phyloP scores from a whole-genome alignment of 2,888 invertebrate genomes.

The Pilophorus perplexus region DNA sequence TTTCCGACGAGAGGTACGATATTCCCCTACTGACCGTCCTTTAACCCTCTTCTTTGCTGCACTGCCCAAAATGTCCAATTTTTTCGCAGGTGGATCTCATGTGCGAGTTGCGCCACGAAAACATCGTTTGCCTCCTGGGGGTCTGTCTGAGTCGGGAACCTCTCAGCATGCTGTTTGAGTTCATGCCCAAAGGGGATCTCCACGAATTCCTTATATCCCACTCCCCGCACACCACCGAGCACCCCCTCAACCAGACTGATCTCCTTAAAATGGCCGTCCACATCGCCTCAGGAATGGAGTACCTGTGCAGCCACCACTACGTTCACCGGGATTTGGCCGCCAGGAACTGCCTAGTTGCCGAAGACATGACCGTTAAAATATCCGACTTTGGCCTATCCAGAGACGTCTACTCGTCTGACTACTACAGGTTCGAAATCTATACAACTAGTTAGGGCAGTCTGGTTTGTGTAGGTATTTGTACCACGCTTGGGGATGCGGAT shows the following conservation, averaged over 20 bases:
- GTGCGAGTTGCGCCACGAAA: slow-evolving; percentile 90
- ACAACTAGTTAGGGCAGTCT: not conserved
- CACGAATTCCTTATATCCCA: slow-evolving; percentile 92
- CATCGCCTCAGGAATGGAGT: slow-evolving; percentile 66
- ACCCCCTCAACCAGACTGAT: slow-evolving; percentile 69
- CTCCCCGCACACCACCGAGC: slow-evolving; percentile 67
- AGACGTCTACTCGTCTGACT: slow-evolving; percentile 89
- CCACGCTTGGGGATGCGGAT: not conserved
- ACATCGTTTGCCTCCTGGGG: slow-evolving; percentile 92
- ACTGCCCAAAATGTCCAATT: not conserved
- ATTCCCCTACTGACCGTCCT: too few relatives aligned
- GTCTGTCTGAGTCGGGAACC: slow-evolving; percentile 87
- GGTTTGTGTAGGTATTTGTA: not conserved
- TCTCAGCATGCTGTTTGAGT: slow-evolving; percentile 94
- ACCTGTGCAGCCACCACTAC: not conserved
- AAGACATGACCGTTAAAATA: slow-evolving; percentile 92
- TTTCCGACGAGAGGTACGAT: slow-evolving; percentile 72
- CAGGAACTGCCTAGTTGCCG: slow-evolving; percentile 93
- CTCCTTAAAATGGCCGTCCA: slow-evolving; percentile 88
- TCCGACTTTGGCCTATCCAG: slow-evolving; percentile 92
- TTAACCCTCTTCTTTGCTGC: too few relatives aligned
- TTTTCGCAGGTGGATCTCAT: slow-evolving; percentile 71
- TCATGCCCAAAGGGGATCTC: slow-evolving; percentile 94
- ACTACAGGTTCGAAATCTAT: slow-evolving; percentile 63
- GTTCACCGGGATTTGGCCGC: slow-evolving; percentile 96